Evolutionary conservation across 2,888 invertebrate genomes (phyloP).

Genomic region (Agonopterix subpropinquella): DNA sequence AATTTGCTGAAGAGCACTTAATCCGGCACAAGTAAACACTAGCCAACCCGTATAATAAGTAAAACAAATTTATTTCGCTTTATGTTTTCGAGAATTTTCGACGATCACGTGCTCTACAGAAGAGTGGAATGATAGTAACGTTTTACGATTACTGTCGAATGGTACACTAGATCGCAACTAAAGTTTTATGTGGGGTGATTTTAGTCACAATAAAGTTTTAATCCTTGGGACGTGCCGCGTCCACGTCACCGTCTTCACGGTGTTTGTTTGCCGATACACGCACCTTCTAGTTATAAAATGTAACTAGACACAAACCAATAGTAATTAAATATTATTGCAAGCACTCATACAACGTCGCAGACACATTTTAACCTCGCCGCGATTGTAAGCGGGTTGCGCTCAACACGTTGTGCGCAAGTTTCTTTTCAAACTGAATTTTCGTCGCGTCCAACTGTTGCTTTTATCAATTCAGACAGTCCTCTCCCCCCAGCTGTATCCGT

Average conservation of each 20-base stretch:
- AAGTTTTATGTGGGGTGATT: constrained; percentile 54
- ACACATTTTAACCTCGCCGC: constrained; percentile 64
- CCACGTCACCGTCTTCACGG: constrained; percentile 59
- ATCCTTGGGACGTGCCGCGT: constrained; percentile 54
- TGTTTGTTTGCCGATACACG: constrained; percentile 34
- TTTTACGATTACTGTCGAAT: constrained; percentile 41
- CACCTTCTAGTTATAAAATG: constrained; percentile 18
- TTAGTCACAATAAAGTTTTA: constrained; percentile 64
- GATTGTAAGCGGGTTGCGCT: constrained; percentile 30
- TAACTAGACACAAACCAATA: constrained; percentile 22
- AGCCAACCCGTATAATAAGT: constrained; percentile 37
- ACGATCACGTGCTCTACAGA: constrained; percentile 47
- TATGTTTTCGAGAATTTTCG: constrained; percentile 63
- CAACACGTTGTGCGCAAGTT: constrained; percentile 42
- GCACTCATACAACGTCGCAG: constrained; percentile 55
- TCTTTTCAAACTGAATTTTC: constrained; percentile 65
- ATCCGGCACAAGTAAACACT: constrained; percentile 50
- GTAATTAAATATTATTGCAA: constrained; percentile 36
- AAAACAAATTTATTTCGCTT: constrained; percentile 33
- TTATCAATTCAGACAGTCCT: constrained; percentile 64
- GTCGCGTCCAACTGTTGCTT: constrained; percentile 67
- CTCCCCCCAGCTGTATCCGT: constrained; percentile 44
- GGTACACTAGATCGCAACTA: constrained; percentile 40
- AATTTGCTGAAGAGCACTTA: constrained; percentile 58
- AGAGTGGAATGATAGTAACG: constrained; percentile 43